Evolutionary conservation across 1,140 invertebrate genomes (phyloP), one percentile per base, ranked within the genome.

Genomic region (Aphis gossypii): DNA sequence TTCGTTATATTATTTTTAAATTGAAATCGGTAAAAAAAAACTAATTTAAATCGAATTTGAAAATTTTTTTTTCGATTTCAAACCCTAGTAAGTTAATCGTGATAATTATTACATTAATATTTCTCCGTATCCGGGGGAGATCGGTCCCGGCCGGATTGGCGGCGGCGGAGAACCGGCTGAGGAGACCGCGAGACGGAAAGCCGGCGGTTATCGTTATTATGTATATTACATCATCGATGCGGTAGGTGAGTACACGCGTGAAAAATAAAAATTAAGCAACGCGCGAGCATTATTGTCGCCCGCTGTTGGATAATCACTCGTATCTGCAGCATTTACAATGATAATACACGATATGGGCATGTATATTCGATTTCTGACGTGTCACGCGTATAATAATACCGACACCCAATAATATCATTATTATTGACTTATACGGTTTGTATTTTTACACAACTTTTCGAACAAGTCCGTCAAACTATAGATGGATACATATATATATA

Each of bases 221-320:
- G n/a, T 38, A 84, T 46, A 35, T 88, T 88, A 35, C 87, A n/a
- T 54, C 87, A 88, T n/a, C 87, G n/a, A 21, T 51, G 46, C 20
- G 87, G 18, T 35, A 88, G n/a, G 46, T 35, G 30, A 18, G 23
- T 18, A 14, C 35, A 9, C 9, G 54, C 23, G 88, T 54, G 25
- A 56, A 60, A 90, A 89, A 89, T 51, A 90, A 90, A 90, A 90
- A 90, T 90, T 90, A 46, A 25, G 89, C 89, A 90, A 90, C 56
- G 18, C 46, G 48, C 88, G 46, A 11, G 25, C 56, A 56, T 90
- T 68, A 90, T 68, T 68, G 89, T 90, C 89, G 38, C 89, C 56
- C 89, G 48, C 86, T 51, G 86, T 88, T 88, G 86, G 86, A 88
- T 88, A 88, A 88, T 88, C 86, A 88, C 86, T 88, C 86, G 86